Base-by-base conservation (phyloP, 2,113 vertebrate genomes). In the Zosterops japonicus region DNA sequence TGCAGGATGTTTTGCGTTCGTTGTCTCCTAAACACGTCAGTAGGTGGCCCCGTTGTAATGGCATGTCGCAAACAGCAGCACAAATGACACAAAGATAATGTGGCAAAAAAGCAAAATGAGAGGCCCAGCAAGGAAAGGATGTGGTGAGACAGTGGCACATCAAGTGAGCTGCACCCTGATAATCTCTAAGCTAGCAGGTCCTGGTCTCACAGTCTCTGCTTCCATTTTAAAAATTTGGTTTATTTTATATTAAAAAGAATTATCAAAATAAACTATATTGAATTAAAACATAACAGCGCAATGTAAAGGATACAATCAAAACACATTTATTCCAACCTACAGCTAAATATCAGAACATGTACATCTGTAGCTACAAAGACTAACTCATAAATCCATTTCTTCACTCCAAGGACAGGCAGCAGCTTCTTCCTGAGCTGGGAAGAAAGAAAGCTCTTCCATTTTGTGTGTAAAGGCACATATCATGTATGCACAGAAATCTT, bases 351-450 rank as follows among this genome's bases (percentile, higher is more conserved):
- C 29, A 41, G 56, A 70, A 60, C 7, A 19, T 29, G 11, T 69
- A 23, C 29, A 41, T 25, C 69, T 16, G 7, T n/a, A 64, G 17
- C 19, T 14, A 22, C 10, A 9, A 42, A 52, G 14, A 14, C 59
- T 52, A 78, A 42, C 0, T 2, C 13, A 27, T n/a, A 22, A 63
- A 33, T 64, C 11, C 14, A 18, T 4, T 28, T 35, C 23, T 41
- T 22, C 4, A 16, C 3, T 64, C 23, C 21, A n/a, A 2, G 0
- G 14, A 52, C 11, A 28, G 14, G 12, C 1, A 0, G 36, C 23
- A 53, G 10, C 19, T 42, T 78, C 18, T n/a, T 64, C 14, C 18
- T 42, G 47, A 52, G 36, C 29, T 42, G 0, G 2, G 6, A 41
- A 29, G 8, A 50, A 50, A 23, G 11, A n/a, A 18, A 42, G 9